Conservation (phyloP, 2,888 invertebrate genomes). For the Chirona hameri region DNA sequence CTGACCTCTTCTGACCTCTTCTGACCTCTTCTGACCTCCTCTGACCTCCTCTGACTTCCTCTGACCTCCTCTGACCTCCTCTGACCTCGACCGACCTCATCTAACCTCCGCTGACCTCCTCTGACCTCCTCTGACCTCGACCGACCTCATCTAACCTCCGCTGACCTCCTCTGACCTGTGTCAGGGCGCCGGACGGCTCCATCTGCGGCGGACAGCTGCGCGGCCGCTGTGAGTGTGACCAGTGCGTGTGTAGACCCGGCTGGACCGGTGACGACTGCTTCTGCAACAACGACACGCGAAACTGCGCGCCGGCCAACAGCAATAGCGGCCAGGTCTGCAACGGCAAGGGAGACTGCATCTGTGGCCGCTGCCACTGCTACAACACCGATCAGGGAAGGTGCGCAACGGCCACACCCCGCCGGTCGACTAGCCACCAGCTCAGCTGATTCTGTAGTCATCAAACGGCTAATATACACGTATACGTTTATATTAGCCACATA, state of each 20-base stretch:
- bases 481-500: too few relatives aligned
- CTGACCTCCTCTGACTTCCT: too few relatives aligned
- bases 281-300: constrained; percentile 10
- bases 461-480: too few relatives aligned
- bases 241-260: constrained; percentile 29
- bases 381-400: background rate
- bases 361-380: constrained; percentile 32
- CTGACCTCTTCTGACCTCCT: too few relatives aligned
- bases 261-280: constrained; percentile 33
- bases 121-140: background rate
- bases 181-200: background rate
- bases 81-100: background rate
- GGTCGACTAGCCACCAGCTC: too few relatives aligned
- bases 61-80: too few relatives aligned
- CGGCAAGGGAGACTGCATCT: constrained; percentile 33
- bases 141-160: background rate
- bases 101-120: background rate
- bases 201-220: constrained; percentile 25
- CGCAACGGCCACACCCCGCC: too few relatives aligned
- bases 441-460: too few relatives aligned
- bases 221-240: constrained; percentile 31
- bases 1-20: too few relatives aligned
- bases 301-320: background rate
- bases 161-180: background rate
- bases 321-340: constrained; percentile 23